These are phyloP conservation scores for Iguana delicatissima DNA, from an alignment of 2,797 vertebrate genomes.

Conservation along the genomic window DNA sequence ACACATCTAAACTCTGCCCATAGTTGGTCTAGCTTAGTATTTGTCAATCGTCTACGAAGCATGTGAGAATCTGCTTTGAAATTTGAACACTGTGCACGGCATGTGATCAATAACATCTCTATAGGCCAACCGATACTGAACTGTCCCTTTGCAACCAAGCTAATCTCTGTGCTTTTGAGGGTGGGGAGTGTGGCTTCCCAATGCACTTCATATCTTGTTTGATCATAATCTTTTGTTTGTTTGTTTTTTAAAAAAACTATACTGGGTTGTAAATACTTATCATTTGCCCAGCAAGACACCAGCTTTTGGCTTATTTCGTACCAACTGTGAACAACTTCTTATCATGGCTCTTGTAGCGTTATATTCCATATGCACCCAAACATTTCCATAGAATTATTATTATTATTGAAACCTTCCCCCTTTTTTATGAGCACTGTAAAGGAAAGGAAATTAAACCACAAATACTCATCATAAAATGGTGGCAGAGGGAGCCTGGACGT, in stretches of 20 bases:
- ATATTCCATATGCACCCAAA: background rate
- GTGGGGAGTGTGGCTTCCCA: too few species aligned
- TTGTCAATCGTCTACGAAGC: background rate
- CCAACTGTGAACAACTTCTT: background rate
- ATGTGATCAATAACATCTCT: background rate
- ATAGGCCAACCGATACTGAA: background rate
- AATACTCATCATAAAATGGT: conserved; percentile 63
- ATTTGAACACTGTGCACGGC: background rate
- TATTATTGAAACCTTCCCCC: conserved; percentile 54
- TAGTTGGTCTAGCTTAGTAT: background rate
- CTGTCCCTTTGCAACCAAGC: background rate
- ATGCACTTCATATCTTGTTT: background rate
- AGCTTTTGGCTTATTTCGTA: conserved; percentile 37
- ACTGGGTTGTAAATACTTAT: conserved; percentile 40
- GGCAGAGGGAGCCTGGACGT: background rate
- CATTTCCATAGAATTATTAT: conserved; percentile 32
- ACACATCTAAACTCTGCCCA: too few species aligned
- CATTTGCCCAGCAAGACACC: conserved; percentile 54
- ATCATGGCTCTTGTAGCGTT: background rate
- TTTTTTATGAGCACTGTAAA: conserved; percentile 55
- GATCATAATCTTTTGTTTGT: background rate
- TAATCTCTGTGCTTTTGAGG: background rate
- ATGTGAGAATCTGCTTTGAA: background rate
- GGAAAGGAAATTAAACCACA: conserved; percentile 60
- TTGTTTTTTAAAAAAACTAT: background rate